Conservation (phyloP, 2,888 invertebrate species). For the Lucinisca nassula region DNA sequence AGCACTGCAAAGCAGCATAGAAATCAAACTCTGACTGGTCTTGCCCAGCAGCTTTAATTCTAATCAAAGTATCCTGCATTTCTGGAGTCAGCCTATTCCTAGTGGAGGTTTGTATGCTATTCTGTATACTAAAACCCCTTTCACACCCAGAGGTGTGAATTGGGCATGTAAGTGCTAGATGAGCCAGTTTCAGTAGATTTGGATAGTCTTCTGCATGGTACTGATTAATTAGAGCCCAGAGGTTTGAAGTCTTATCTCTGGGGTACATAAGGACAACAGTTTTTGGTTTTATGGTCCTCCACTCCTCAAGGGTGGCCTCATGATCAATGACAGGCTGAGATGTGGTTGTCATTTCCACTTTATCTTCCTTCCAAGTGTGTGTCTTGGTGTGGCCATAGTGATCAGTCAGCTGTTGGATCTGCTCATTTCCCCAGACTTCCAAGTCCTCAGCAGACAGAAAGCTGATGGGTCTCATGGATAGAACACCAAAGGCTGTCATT, state of each 20-base stretch:
- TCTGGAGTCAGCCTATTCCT: slow-evolving; percentile 13
- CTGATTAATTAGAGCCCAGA: slow-evolving; percentile 19
- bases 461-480: slow-evolving; percentile 12
- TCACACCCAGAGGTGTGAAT: slow-evolving; percentile 23
- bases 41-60: slow-evolving; percentile 4
- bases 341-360: neutral
- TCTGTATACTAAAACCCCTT: slow-evolving; percentile 21
- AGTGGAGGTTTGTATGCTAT: neutral
- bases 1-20: neutral
- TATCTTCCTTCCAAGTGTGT: neutral
- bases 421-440: slow-evolving; percentile 8
- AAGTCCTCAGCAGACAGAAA: neutral
- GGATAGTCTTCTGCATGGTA: slow-evolving; percentile 6
- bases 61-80: neutral
- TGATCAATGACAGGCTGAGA: slow-evolving; percentile 22
- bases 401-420: neutral
- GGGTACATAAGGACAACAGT: neutral
- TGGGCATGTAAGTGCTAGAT: neutral
- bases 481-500: slow-evolving; percentile 6
- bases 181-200: slow-evolving; percentile 9
- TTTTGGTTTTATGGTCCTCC: neutral
- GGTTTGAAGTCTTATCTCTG: neutral
- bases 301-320: neutral
- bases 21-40: neutral
- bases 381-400: neutral